Percentiles rank a stretch among this genome's conserved stretches.
These are phyloP conservation scores for Patagioenas fasciata DNA, from an alignment of 2,113 vertebrate species.

Conservation along the genomic window DNA sequence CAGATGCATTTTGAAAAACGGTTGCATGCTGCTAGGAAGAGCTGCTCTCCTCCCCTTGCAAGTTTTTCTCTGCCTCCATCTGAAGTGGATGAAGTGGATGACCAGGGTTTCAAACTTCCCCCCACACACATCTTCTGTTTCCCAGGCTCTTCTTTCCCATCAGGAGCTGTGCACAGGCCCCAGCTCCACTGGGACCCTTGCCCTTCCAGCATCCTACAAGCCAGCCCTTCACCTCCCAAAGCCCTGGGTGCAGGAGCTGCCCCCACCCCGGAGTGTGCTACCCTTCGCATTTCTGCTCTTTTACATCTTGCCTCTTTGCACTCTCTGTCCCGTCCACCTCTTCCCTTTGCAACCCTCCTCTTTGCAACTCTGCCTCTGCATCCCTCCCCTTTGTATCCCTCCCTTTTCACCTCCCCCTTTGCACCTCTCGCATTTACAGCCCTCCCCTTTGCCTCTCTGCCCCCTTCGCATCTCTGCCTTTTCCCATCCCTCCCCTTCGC, in stretches of 20 bases:
- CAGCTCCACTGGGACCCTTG: background rate
- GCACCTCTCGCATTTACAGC: slow-evolving; percentile 51
- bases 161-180: background rate
- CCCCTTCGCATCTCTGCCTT: slow-evolving; percentile 9
- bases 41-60: background rate
- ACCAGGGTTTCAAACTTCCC: background rate
- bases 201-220: background rate
- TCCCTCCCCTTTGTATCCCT: slow-evolving; percentile 50
- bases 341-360: background rate
- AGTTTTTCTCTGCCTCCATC: background rate
- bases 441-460: slow-evolving; percentile 50
- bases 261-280: background rate
- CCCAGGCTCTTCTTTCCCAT: background rate
- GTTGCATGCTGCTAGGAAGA: background rate
- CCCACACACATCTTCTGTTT: background rate
- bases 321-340: background rate
- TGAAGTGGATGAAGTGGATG: background rate
- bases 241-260: background rate
- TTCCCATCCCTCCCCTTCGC: background rate
- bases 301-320: background rate
- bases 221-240: background rate
- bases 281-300: background rate
- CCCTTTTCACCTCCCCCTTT: slow-evolving; percentile 58
- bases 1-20: background rate
- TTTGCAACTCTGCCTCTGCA: background rate